Evolutionary conservation across 2,797 vertebrate species (phyloP), one percentile per base, ranked within the genome.

Genomic region (Podargus strigoides): DNA sequence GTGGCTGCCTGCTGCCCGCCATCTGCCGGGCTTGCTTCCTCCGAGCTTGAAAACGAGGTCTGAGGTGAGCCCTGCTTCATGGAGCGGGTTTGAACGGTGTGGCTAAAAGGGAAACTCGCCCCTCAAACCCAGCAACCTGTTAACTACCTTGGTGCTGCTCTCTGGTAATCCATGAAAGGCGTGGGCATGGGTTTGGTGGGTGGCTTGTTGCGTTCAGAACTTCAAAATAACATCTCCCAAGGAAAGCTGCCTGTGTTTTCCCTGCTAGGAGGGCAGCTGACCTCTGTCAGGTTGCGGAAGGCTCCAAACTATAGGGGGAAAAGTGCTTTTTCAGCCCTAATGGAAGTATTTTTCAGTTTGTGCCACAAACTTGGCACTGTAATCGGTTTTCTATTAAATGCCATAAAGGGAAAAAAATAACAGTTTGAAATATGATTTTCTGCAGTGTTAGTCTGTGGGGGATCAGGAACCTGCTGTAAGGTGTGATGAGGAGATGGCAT

Each of bases 391-490:
- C 32, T 12, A 14, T 67, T 16, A 41, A 14, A 8, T 58, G 52
- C 27, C 5, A 30, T 19, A 80, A 58, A 30, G 2, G 5, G 6
- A 0, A 13, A 7, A 12, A 8, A 3, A 4, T 1, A 17, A 7
- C 7, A 37, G 47, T 60, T 77, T 18, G 16, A 74, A 78, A 23
- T 10, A 17, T 6, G 1, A 4, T 76, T 89, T 93, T 41, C 28
- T 46, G 7, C 41, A 37, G 68, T 3, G 5, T 46, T 62, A 5
- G 17, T 27, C 4, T 7, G 4, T 2, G 15, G 14, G 10, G 18
- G 13, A 27, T 23, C 18, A 10, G 59, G 49, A 77, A 5, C 30
- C 21, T 14, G 12, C 39, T 37, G n/a, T 47, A 66, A 67, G 30
- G 28, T 67, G 47, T 6, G 47, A 47, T 17, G 36, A 23, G 41